Conservation (phyloP, 1,140 invertebrate genomes). For the Pseudomyrmex sp. region DNA sequence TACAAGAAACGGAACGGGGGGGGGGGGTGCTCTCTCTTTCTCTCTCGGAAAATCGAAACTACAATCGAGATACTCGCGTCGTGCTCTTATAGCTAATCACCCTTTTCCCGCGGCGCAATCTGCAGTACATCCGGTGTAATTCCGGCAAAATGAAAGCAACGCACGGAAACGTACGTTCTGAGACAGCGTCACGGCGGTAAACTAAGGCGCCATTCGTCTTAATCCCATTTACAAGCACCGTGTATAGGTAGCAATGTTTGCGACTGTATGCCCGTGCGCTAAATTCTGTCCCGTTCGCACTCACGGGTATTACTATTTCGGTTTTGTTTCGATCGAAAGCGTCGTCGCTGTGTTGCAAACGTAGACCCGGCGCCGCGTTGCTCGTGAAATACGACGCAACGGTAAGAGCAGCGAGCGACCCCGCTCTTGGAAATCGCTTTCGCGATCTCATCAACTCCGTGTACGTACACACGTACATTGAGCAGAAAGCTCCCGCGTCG, state of each 20-base stretch:
- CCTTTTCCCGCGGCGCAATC: slow-evolving; percentile 19
- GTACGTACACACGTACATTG: not conserved
- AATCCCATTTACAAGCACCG: slow-evolving; percentile 42
- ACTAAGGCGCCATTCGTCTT: slow-evolving; percentile 47
- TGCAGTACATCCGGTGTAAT: slow-evolving; percentile 39
- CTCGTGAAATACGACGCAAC: slow-evolving; percentile 31
- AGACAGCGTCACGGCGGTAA: slow-evolving; percentile 5
- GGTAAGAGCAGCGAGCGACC: slow-evolving; percentile 5
- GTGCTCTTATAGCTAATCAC: slow-evolving; percentile 40
- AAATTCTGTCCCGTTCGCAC: slow-evolving; percentile 31
- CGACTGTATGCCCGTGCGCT: not conserved
- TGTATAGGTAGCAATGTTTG: not conserved
- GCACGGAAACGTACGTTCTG: not conserved
- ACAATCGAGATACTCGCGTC: slow-evolving; percentile 9
- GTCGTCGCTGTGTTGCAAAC: not conserved
- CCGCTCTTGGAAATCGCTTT: slow-evolving; percentile 8
- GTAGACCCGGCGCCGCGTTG: not conserved
- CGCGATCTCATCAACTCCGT: slow-evolving; percentile 12
- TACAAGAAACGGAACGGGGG: not conserved
- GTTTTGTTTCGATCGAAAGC: slow-evolving; percentile 44
- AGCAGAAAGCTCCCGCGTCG: not conserved
- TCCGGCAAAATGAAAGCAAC: slow-evolving; percentile 41
- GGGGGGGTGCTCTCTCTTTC: not conserved
- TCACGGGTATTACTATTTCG: slow-evolving; percentile 30
- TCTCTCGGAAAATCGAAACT: slow-evolving; percentile 15